A percentile compares a stretch with the other conserved stretches of the same genome.
Conservation (phyloP, 2,797 vertebrate species). For the Sphenopsis melanotis region DNA sequence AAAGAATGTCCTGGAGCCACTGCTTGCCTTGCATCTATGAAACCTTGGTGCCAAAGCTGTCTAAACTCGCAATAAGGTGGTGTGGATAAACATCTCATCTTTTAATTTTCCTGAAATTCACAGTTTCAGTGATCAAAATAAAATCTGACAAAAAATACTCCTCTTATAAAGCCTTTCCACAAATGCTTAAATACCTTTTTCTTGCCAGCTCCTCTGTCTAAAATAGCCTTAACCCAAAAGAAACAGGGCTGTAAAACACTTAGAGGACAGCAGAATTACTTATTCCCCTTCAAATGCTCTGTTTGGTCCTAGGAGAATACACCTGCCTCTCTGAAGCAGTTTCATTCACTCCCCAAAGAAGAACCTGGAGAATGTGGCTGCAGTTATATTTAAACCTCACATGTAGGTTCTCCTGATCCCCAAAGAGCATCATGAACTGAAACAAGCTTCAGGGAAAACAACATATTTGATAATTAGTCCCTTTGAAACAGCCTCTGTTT, state of each 20-base stretch:
- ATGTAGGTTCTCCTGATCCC: conserved; percentile 13
- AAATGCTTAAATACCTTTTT: not conserved
- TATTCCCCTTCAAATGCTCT: not conserved
- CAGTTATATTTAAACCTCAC: conserved; percentile 51
- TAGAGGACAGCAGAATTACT: not conserved
- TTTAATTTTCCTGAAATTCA: not conserved
- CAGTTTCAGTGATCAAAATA: not conserved
- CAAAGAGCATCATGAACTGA: not conserved
- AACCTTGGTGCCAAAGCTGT: not conserved
- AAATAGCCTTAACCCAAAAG: not conserved
- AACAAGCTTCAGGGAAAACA: conserved; percentile 41
- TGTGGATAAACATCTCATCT: not conserved
- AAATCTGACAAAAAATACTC: not conserved
- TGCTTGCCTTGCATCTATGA: not conserved
- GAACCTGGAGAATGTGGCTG: not conserved
- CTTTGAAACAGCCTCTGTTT: conserved; percentile 18
- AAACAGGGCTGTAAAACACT: not conserved
- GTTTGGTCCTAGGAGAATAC: conserved; percentile 8
- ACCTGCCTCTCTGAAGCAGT: conserved; percentile 1
- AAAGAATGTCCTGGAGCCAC: not conserved
- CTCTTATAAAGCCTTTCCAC: not conserved
- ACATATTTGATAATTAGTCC: conserved; percentile 59
- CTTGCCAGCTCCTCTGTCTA: not conserved
- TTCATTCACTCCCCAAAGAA: not conserved
- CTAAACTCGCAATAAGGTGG: not conserved